Conservation (phyloP, 2,113 vertebrate genomes). For the Globicephala melas region DNA sequence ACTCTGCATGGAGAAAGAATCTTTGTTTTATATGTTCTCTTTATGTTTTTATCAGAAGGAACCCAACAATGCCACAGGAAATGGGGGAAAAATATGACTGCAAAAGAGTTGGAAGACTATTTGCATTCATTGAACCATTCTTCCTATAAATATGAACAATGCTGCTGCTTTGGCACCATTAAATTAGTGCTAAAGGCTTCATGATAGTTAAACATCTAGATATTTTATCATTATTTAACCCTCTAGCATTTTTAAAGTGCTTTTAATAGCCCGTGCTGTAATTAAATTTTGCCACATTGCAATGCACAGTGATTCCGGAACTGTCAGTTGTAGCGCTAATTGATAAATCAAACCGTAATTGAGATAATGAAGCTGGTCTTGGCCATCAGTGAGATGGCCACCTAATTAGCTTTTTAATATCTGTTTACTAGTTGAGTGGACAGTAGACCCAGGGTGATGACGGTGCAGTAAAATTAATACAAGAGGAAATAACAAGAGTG, state of each 20-base stretch:
- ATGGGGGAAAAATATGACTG: not conserved
- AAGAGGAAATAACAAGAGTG: not conserved
- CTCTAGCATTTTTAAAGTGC: slow-evolving; percentile 4
- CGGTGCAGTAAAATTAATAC: slow-evolving; percentile 59
- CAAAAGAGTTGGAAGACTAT: not conserved
- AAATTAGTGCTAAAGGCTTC: not conserved
- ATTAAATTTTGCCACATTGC: slow-evolving; percentile 66
- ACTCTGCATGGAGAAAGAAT: not conserved
- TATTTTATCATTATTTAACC: slow-evolving; percentile 59
- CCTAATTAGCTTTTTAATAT: slow-evolving; percentile 73
- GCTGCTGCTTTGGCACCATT: not conserved
- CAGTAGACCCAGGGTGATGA: slow-evolving; percentile 26
- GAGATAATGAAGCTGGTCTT: slow-evolving; percentile 75
- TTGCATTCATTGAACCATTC: not conserved
- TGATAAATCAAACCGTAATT: slow-evolving; percentile 80
- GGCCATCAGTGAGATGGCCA: slow-evolving; percentile 58
- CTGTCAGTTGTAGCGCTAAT: slow-evolving; percentile 71
- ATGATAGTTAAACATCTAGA: slow-evolving; percentile 22
- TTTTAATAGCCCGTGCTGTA: slow-evolving; percentile 40
- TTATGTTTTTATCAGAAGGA: not conserved
- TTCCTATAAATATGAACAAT: not conserved
- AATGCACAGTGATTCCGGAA: slow-evolving; percentile 55
- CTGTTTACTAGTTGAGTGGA: slow-evolving; percentile 65
- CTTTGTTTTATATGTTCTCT: not conserved
- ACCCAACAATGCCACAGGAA: not conserved